These are phyloP conservation scores for Macrophya alboannulata DNA, from an alignment of 2,888 invertebrate species.

Conservation along the genomic window DNA sequence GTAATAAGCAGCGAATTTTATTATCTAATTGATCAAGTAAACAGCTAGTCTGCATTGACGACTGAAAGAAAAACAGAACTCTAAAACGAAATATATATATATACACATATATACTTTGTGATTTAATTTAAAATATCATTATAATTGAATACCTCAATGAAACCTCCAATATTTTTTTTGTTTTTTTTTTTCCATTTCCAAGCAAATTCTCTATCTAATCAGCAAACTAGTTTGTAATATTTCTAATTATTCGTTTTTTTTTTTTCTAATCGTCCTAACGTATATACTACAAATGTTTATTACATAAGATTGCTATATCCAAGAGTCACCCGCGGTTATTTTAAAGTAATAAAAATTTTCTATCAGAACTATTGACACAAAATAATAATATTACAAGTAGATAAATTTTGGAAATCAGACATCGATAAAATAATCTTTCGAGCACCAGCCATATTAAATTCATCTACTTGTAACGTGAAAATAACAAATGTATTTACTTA, in stretches of 20 bases:
- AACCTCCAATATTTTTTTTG: slow-evolving; percentile 12
- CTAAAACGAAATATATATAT: slow-evolving; percentile 8
- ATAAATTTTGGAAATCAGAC: slow-evolving; percentile 9
- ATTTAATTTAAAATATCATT: background rate
- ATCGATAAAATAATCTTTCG: background rate
- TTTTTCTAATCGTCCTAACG: background rate
- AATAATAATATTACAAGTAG: background rate
- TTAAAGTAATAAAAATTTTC: background rate
- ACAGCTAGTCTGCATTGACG: background rate
- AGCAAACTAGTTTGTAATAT: slow-evolving; percentile 6
- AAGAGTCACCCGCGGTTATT: background rate
- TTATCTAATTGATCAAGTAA: background rate
- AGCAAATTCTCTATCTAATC: background rate
- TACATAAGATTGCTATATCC: slow-evolving; percentile 8
- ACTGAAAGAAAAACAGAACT: background rate
- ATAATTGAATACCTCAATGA: background rate
- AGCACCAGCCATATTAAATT: slow-evolving; percentile 30
- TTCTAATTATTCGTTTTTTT: background rate
- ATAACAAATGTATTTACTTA: background rate
- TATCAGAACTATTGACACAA: background rate
- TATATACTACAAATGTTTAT: slow-evolving; percentile 25
- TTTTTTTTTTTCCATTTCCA: background rate
- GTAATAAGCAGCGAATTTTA: slow-evolving; percentile 1
- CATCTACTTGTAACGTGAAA: background rate
- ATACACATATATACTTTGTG: background rate